phyloP scores from a whole-genome alignment of 2,797 vertebrate genomes.

The Neosilurus mollespiculum region DNA sequence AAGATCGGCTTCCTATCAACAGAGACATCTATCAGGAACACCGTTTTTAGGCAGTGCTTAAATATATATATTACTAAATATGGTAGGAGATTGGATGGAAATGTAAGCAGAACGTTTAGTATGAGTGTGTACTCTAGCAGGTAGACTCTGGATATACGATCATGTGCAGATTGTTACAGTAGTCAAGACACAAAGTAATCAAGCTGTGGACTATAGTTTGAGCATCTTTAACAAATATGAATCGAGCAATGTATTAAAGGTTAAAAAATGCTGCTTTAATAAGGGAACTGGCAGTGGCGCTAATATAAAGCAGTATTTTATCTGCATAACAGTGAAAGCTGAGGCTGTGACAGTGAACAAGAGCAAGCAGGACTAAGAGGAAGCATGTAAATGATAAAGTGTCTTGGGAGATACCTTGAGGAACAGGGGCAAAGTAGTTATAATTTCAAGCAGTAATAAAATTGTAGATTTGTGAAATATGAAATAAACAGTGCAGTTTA shows the following conservation, averaged over 20 bases:
- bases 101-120: no score
- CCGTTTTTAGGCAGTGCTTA: no score
- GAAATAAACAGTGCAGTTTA: neutral
- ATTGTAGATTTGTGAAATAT: neutral
- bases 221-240: neutral
- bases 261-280: neutral
- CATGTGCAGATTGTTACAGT: no score
- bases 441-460: neutral
- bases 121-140: no score
- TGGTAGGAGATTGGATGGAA: no score
- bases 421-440: neutral
- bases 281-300: neutral
- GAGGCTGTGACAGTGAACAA: neutral
- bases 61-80: no score
- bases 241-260: neutral
- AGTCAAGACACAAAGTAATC: no score
- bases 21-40: no score
- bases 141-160: no score
- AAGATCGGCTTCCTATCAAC: no score
- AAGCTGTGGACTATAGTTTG: neutral
- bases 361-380: no score
- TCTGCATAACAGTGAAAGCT: neutral
- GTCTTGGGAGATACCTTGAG: neutral
- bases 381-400: neutral
- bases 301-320: neutral